Conservation (phyloP, 2,888 invertebrate genomes). For the Xestia xanthographa region DNA sequence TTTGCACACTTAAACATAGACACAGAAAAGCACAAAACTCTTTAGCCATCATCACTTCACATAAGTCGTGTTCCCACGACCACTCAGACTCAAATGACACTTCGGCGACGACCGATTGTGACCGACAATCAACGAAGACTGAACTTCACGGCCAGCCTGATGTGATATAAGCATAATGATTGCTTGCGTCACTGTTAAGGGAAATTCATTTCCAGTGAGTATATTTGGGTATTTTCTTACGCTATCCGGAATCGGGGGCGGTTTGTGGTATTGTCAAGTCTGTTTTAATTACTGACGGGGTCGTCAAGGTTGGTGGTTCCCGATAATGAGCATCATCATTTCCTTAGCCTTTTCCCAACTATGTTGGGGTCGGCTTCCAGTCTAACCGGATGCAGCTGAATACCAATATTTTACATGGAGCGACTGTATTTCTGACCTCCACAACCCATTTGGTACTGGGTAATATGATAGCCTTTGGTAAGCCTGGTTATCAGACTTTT, state of each 20-base stretch:
- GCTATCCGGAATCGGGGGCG: slow-evolving; percentile 29
- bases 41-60: slow-evolving; percentile 69
- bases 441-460: no score
- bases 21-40: slow-evolving; percentile 71
- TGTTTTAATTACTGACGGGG: neutral
- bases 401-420: no score
- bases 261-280: neutral
- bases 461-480: no score
- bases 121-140: slow-evolving; percentile 18
- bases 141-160: slow-evolving; percentile 12
- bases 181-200: slow-evolving; percentile 45
- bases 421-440: no score
- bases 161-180: slow-evolving; percentile 47
- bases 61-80: slow-evolving; percentile 27
- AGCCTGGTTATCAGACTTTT: no score
- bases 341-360: no score
- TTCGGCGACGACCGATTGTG: slow-evolving; percentile 29
- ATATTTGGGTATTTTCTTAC: slow-evolving; percentile 45
- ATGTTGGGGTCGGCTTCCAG: no score
- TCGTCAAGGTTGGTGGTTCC: slow-evolving; percentile 2
- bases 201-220: slow-evolving; percentile 39
- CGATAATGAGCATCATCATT: neutral
- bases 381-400: no score
- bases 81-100: slow-evolving; percentile 17
- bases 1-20: slow-evolving; percentile 75